phyloP scores from a whole-genome alignment of 2,888 invertebrate genomes.

The Rugalucina vietnamica region DNA sequence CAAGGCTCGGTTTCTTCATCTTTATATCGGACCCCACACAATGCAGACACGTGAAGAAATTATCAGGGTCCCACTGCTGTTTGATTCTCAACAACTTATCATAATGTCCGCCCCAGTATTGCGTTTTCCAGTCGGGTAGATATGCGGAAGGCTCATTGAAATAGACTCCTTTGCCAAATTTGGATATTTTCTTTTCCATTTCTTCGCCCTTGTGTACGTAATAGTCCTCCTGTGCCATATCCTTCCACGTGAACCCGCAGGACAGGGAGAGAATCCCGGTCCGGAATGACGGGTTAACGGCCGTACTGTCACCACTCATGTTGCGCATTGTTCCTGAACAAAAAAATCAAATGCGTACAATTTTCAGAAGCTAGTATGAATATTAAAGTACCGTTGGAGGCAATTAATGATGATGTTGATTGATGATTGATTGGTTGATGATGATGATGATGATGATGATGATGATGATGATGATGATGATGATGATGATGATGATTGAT shows the following conservation, averaged over 20 bases:
- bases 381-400: no score
- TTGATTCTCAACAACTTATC: constrained; percentile 63
- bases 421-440: no score
- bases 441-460: no score
- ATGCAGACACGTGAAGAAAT: constrained; percentile 68
- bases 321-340: constrained; percentile 53
- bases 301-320: constrained; percentile 26
- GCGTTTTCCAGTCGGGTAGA: constrained; percentile 66
- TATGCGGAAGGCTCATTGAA: constrained; percentile 68
- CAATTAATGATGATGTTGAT: no score
- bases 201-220: constrained; percentile 29
- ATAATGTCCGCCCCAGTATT: constrained; percentile 70
- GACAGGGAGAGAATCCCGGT: constrained; percentile 41
- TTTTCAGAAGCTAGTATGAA: no score
- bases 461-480: no score
- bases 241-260: constrained; percentile 41
- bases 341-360: not conserved
- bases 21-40: constrained; percentile 70
- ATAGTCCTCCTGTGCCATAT: not conserved
- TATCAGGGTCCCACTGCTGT: constrained; percentile 63
- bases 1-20: not conserved
- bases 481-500: no score
- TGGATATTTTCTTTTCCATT: constrained; percentile 28
- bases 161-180: constrained; percentile 64
- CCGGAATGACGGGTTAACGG: constrained; percentile 47